These are phyloP conservation scores for Nomada fabriciana DNA, from an alignment of 2,888 invertebrate species.

Conservation along the genomic window DNA sequence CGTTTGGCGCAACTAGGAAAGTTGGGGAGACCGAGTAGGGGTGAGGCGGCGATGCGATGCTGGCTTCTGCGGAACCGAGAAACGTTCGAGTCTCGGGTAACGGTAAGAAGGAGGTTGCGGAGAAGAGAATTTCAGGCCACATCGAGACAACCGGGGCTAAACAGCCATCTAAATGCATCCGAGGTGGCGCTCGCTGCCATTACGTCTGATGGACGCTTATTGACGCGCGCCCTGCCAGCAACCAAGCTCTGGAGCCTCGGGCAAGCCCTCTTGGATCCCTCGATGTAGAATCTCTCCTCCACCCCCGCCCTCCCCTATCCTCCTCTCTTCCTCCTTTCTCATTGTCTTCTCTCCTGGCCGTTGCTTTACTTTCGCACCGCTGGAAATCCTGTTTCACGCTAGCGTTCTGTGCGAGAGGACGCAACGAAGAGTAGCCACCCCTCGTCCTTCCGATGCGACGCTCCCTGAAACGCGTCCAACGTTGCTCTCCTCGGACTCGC, in stretches of 20 bases:
- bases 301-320: conserved; percentile 19
- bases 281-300: conserved; percentile 59
- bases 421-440: background rate
- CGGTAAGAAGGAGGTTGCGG: conserved; percentile 59
- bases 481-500: conserved; percentile 37
- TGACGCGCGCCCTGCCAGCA: conserved; percentile 83
- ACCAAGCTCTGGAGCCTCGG: conserved; percentile 74
- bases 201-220: conserved; percentile 85
- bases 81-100: conserved; percentile 54
- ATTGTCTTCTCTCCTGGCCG: conserved; percentile 44
- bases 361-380: conserved; percentile 25
- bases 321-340: conserved; percentile 27
- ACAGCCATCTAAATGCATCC: conserved; percentile 85
- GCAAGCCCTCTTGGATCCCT: conserved; percentile 75
- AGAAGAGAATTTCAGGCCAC: conserved; percentile 76
- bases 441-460: conserved; percentile 24
- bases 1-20: conserved; percentile 59
- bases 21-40: conserved; percentile 35
- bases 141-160: conserved; percentile 84
- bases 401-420: conserved; percentile 25
- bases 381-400: conserved; percentile 36
- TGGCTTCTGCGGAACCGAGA: conserved; percentile 57
- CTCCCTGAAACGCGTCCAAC: conserved; percentile 44
- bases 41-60: conserved; percentile 50
- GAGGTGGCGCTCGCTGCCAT: conserved; percentile 85